These are phyloP conservation scores for Clarias gariepinus DNA, from an alignment of 2,113 vertebrate species.

Conservation along the genomic window DNA sequence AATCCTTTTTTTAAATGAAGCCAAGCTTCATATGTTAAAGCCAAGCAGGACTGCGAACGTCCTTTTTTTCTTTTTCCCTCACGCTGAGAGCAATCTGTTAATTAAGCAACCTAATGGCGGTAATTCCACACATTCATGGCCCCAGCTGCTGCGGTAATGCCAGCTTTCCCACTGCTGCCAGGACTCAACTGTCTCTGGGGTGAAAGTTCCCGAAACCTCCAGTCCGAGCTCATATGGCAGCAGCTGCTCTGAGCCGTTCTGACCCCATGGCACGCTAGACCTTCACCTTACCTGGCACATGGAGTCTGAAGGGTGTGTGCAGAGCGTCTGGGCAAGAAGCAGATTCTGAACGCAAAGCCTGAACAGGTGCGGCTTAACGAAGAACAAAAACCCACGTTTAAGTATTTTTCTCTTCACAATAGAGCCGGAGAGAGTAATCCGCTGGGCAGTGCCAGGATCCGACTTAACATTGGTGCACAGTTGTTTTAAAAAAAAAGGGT, in stretches of 20 bases:
- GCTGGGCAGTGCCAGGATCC: slow-evolving; percentile 47
- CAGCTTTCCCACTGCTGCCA: slow-evolving; percentile 44
- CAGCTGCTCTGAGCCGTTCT: slow-evolving; percentile 54
- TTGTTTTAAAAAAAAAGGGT: slow-evolving; percentile 36
- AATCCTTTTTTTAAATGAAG: background rate
- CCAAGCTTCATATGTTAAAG: background rate
- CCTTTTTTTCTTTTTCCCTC: slow-evolving; percentile 7
- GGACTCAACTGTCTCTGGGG: slow-evolving; percentile 57
- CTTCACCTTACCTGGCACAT: slow-evolving; percentile 48
- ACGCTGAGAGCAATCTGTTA: slow-evolving; percentile 61
- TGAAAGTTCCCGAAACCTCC: slow-evolving; percentile 56
- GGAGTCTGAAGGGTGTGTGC: slow-evolving; percentile 17
- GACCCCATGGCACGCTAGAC: slow-evolving; percentile 32
- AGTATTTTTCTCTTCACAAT: slow-evolving; percentile 37
- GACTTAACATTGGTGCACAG: slow-evolving; percentile 56
- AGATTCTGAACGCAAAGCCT: slow-evolving; percentile 45
- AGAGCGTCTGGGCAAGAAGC: background rate
- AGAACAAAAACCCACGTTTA: slow-evolving; percentile 38
- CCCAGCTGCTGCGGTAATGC: slow-evolving; percentile 57
- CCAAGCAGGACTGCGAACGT: background rate
- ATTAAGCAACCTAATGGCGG: slow-evolving; percentile 59
- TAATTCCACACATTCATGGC: slow-evolving; percentile 56
- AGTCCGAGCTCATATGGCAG: slow-evolving; percentile 51
- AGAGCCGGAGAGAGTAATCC: slow-evolving; percentile 19
- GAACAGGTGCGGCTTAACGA: slow-evolving; percentile 58